Evolutionary conservation across 2,888 invertebrate species (phyloP).

Genomic region (Zaprionus bogoriensis): DNA sequence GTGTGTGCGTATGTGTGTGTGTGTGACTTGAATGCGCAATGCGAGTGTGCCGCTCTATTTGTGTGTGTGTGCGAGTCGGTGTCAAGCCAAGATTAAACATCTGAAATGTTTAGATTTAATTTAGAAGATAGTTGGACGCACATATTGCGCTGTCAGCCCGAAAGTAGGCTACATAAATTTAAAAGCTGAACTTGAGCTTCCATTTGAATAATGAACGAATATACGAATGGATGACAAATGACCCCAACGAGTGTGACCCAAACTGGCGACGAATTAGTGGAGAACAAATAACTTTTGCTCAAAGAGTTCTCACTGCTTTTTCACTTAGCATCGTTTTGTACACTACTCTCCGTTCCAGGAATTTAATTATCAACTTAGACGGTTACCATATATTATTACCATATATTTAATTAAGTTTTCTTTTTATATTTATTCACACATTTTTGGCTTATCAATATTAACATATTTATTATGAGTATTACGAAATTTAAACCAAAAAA

Average conservation of each 20-base stretch:
- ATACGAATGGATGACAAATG: background rate
- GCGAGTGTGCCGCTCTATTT: background rate
- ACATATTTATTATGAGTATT: too few species aligned
- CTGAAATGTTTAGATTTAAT: conserved; percentile 36
- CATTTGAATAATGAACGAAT: conserved; percentile 9
- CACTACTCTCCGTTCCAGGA: too few species aligned
- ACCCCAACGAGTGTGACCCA: background rate
- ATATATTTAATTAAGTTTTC: too few species aligned
- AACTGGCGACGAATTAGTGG: background rate
- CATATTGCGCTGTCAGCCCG: conserved; percentile 2
- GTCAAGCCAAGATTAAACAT: conserved; percentile 33
- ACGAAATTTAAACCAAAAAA: too few species aligned
- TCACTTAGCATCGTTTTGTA: background rate
- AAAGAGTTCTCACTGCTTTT: background rate
- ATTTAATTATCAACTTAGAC: too few species aligned
- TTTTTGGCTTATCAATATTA: too few species aligned
- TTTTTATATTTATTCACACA: too few species aligned
- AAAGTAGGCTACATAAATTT: conserved; percentile 17
- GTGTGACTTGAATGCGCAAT: background rate
- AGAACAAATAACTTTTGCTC: background rate
- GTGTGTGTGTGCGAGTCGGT: background rate
- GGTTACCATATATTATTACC: too few species aligned
- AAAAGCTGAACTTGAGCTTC: conserved; percentile 1
- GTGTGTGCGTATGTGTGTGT: background rate
- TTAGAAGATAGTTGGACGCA: conserved; percentile 30